These are phyloP conservation scores for Gambelia wislizenii DNA, from an alignment of 2,797 vertebrate species.

Conservation along the genomic window DNA sequence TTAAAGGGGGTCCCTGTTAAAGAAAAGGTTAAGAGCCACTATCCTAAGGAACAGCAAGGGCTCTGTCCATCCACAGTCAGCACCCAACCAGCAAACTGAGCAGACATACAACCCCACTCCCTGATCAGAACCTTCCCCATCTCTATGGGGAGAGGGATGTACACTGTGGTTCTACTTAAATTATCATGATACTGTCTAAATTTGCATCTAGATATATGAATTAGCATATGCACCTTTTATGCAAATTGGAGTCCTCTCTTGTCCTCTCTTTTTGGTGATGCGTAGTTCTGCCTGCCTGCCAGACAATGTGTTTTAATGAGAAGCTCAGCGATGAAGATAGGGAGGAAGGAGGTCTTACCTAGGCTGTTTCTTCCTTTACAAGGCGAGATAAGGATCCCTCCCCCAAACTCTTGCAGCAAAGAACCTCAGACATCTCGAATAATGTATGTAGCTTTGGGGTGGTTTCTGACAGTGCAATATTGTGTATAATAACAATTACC, in stretches of 20 bases:
- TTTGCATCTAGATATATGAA: not conserved
- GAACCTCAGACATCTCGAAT: constrained; percentile 70
- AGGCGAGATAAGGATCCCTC: constrained; percentile 58
- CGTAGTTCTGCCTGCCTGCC: not conserved
- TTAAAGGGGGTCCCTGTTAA: too few species aligned
- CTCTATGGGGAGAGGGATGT: too few species aligned
- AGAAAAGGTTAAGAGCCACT: too few species aligned
- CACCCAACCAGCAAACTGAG: not conserved
- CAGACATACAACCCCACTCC: not conserved
- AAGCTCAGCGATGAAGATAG: constrained; percentile 43
- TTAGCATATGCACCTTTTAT: not conserved
- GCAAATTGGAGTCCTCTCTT: fast-evolving
- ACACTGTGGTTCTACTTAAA: not conserved
- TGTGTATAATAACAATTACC: constrained; percentile 92
- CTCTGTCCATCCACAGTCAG: not conserved
- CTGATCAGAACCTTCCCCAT: not conserved
- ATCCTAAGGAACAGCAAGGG: too few species aligned
- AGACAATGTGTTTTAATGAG: constrained; percentile 54
- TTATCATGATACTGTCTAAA: not conserved
- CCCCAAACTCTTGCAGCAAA: constrained; percentile 45
- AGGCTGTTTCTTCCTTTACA: constrained; percentile 54
- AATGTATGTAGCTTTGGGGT: constrained; percentile 69
- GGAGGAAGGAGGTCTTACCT: constrained; percentile 39
- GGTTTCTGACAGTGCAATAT: constrained; percentile 85
- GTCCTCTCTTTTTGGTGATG: not conserved